Conservation (phyloP, 2,888 invertebrate species). For the Scaptomyza parva region DNA sequence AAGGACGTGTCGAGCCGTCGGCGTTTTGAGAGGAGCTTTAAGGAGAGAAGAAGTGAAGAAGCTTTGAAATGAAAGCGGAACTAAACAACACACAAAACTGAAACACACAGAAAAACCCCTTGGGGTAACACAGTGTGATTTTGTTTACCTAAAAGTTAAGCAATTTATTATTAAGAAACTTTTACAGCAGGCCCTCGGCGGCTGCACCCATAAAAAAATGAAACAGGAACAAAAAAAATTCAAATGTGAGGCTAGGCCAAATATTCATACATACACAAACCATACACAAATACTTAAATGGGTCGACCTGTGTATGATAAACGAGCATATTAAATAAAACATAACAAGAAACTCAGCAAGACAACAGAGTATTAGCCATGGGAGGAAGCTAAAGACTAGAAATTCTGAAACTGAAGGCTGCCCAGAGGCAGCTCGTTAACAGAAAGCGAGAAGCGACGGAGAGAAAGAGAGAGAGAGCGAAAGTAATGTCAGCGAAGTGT, state of each 20-base stretch:
- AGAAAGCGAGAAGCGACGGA: too few relatives aligned
- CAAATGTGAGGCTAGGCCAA: constrained; percentile 4
- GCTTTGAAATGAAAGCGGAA: background rate
- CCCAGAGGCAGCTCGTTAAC: constrained; percentile 23
- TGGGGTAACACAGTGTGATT: constrained; percentile 50
- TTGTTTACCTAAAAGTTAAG: constrained; percentile 77
- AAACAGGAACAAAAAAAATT: constrained; percentile 22
- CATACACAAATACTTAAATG: constrained; percentile 32
- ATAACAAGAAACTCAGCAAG: constrained; percentile 40
- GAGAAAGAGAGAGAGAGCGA: background rate
- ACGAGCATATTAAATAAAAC: constrained; percentile 64
- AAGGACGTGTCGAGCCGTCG: constrained; percentile 53
- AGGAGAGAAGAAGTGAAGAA: constrained; percentile 29
- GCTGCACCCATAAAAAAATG: constrained; percentile 30
- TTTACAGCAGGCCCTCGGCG: constrained; percentile 46
- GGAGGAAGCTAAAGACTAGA: constrained; percentile 7
- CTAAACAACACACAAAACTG: background rate
- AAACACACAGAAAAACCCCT: background rate
- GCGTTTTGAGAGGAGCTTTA: constrained; percentile 48
- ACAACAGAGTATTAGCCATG: constrained; percentile 12
- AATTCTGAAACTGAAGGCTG: constrained; percentile 24
- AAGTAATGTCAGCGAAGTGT: constrained; percentile 9
- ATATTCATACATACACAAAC: background rate
- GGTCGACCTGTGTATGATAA: constrained; percentile 56
- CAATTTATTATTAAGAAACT: constrained; percentile 78